Percentiles rank a stretch among this genome's conserved stretches.
phyloP scores from a whole-genome alignment of 2,113 vertebrate species.

The Diadophis punctatus region DNA sequence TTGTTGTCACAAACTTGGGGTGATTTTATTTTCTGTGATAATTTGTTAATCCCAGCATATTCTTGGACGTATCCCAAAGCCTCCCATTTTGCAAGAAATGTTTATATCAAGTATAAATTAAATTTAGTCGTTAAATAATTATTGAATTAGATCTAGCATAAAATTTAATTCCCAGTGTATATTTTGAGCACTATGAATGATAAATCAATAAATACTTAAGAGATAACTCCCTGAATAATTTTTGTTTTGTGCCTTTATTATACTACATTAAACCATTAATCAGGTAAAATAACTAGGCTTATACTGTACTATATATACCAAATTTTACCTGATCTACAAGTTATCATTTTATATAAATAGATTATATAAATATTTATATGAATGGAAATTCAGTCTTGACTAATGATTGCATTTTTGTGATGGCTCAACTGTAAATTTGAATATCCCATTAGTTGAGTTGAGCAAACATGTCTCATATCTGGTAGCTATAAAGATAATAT shows the following conservation, averaged over 20 bases:
- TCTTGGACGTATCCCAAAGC: neutral
- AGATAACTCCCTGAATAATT: neutral
- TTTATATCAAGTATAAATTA: neutral
- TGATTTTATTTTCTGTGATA: neutral
- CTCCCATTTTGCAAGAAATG: neutral
- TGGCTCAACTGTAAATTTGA: neutral
- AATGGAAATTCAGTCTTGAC: neutral
- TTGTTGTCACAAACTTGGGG: neutral
- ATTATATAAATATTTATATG: neutral
- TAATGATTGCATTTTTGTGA: neutral
- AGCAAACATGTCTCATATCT: neutral
- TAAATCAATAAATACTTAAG: neutral
- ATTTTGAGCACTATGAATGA: neutral
- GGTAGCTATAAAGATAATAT: neutral
- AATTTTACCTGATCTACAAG: neutral
- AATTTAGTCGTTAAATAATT: neutral
- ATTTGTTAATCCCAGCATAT: neutral
- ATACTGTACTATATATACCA: neutral
- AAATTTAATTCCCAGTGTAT: neutral
- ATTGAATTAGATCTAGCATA: neutral
- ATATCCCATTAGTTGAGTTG: neutral
- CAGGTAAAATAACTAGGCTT: neutral
- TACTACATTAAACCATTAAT: too few relatives aligned
- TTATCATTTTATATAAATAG: neutral
- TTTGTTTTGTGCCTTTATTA: neutral